A percentile compares a stretch with the other conserved stretches of the same genome.
Conservation (phyloP, 2,113 vertebrate species). For the Phyllopteryx taeniolatus region DNA sequence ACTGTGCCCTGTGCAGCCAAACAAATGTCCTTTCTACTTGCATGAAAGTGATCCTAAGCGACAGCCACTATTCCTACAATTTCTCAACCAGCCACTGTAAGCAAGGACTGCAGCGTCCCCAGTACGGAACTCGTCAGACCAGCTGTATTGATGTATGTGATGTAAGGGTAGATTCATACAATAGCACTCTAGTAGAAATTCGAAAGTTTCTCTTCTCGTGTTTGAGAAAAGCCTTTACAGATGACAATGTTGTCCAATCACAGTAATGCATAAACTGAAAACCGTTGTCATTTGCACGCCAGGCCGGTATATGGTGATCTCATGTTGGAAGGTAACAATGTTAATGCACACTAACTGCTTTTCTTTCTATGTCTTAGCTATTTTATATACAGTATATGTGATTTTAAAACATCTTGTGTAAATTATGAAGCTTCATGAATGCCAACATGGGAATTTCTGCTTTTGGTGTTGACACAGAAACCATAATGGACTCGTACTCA, state of each 20-base stretch:
- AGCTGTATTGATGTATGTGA: background rate
- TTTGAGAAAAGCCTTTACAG: background rate
- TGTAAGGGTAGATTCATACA: background rate
- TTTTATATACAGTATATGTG: too few relatives aligned
- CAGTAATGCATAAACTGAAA: too few relatives aligned
- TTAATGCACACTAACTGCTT: too few relatives aligned
- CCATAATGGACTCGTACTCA: too few relatives aligned
- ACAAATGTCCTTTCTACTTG: background rate
- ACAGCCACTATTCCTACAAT: background rate
- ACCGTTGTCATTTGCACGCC: background rate
- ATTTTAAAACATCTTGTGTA: too few relatives aligned
- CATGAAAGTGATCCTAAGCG: slow-evolving; percentile 8
- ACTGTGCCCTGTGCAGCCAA: background rate
- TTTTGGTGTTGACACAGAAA: too few relatives aligned
- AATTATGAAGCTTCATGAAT: too few relatives aligned
- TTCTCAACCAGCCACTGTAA: background rate
- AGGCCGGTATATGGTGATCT: background rate
- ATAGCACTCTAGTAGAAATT: background rate
- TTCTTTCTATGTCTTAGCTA: too few relatives aligned
- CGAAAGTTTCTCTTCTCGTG: background rate
- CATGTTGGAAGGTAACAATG: background rate
- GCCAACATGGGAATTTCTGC: too few relatives aligned
- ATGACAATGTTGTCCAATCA: too few relatives aligned
- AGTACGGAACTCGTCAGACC: slow-evolving; percentile 1
- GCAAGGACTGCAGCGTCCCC: background rate